phyloP scores from a whole-genome alignment of 1,140 invertebrate genomes.

The Stegodyphus dumicola region DNA sequence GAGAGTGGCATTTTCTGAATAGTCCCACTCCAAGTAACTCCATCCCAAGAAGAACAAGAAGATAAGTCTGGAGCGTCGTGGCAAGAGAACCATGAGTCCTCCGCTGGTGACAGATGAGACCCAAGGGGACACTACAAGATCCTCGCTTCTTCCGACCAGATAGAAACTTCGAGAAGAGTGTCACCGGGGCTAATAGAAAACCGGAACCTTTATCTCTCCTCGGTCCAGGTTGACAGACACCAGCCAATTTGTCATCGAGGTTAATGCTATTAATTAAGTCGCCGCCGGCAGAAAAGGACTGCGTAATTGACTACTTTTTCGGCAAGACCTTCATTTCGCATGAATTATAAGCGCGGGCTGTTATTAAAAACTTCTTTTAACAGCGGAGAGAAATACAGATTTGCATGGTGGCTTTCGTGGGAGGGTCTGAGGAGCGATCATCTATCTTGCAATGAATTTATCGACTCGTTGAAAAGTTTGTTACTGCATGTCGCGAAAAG shows the following conservation, averaged over 20 bases:
- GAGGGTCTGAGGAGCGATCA: no score
- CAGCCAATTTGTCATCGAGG: slow-evolving; percentile 39
- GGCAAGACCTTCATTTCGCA: background rate
- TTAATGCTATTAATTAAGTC: slow-evolving; percentile 43
- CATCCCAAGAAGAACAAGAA: no score
- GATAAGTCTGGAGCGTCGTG: no score
- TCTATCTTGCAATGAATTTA: no score
- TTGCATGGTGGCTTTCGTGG: no score
- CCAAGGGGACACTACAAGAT: slow-evolving; percentile 9
- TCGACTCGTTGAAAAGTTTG: no score
- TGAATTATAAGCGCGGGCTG: background rate
- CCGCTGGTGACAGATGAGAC: slow-evolving; percentile 18
- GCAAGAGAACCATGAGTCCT: no score
- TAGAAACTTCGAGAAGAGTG: background rate
- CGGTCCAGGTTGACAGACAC: slow-evolving; percentile 33
- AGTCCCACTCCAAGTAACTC: background rate
- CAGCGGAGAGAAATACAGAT: no score
- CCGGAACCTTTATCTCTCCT: background rate
- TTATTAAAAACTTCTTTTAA: no score
- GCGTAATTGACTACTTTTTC: slow-evolving; percentile 8
- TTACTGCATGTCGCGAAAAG: no score
- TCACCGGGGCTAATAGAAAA: slow-evolving; percentile 39
- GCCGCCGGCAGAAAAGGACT: background rate
- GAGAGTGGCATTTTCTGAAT: no score
- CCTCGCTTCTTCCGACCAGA: background rate